Conservation (phyloP, 2,113 vertebrate genomes). For the Prolemur simus region DNA sequence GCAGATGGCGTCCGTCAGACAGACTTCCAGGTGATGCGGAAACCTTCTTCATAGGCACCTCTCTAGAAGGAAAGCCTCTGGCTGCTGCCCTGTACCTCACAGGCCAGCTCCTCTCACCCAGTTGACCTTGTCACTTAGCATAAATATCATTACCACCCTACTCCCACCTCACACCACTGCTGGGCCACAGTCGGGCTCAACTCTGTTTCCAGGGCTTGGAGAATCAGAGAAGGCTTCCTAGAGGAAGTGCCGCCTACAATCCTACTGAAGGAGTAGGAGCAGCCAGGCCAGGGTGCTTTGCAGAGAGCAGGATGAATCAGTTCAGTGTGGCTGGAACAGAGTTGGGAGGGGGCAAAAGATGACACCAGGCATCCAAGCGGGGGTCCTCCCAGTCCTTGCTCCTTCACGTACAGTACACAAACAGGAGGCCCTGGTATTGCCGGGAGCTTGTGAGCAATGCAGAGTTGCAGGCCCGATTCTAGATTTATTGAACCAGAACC, state of each 20-base stretch:
- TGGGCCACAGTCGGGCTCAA: not conserved
- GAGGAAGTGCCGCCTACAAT: not conserved
- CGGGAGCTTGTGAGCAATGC: not conserved
- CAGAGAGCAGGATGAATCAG: too few relatives aligned
- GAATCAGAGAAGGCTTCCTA: not conserved
- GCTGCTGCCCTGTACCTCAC: not conserved
- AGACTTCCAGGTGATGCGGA: not conserved
- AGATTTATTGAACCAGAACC: not conserved
- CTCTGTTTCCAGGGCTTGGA: not conserved
- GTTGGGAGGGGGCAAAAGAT: not conserved
- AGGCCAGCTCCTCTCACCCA: not conserved
- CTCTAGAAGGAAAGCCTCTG: not conserved
- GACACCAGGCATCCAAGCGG: not conserved
- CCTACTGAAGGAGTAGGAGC: not conserved
- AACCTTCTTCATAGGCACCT: not conserved
- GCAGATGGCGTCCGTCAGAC: not conserved
- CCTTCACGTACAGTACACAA: not conserved
- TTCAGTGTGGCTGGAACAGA: not conserved
- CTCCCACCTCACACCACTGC: not conserved
- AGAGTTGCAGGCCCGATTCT: not conserved
- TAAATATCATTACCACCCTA: not conserved
- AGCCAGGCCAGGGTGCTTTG: not conserved
- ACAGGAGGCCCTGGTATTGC: too few relatives aligned
- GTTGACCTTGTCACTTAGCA: not conserved
- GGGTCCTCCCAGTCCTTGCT: not conserved